phyloP scores from a whole-genome alignment of 2,113 vertebrate genomes.

The Stomatorhinus ivindoensis region DNA sequence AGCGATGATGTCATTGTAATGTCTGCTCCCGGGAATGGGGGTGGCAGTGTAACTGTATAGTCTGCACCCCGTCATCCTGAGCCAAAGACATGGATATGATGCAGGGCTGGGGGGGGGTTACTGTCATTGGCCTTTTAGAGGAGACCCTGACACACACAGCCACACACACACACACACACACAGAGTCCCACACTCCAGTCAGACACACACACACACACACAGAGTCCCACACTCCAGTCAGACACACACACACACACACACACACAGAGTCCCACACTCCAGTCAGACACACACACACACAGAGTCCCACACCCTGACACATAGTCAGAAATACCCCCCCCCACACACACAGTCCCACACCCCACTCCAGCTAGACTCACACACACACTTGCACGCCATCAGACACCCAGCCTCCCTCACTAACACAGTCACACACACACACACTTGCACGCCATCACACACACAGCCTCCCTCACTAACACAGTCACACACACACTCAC shows the following conservation, averaged over 20 bases:
- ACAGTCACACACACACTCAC: too few species aligned
- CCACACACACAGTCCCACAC: too few species aligned
- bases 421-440: not conserved
- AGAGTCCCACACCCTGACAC: too few species aligned
- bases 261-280: not conserved
- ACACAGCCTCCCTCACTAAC: not conserved
- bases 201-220: not conserved
- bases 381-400: too few species aligned
- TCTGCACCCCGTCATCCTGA: not conserved
- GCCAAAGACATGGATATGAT: not conserved
- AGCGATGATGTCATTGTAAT: conserved; percentile 24
- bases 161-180: not conserved
- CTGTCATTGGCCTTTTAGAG: not conserved
- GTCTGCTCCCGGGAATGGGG: conserved; percentile 19
- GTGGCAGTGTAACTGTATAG: not conserved
- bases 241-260: not conserved
- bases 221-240: not conserved
- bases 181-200: not conserved
- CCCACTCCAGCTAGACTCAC: too few species aligned
- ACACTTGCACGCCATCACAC: not conserved
- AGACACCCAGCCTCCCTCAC: too few species aligned
- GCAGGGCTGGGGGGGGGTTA: not conserved
- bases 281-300: not conserved
- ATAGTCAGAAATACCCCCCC: too few species aligned
- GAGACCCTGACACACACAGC: not conserved